Evolutionary conservation across 2,113 vertebrate genomes (phyloP), one percentile per base, ranked within the genome.

Genomic region (Carassius auratus): DNA sequence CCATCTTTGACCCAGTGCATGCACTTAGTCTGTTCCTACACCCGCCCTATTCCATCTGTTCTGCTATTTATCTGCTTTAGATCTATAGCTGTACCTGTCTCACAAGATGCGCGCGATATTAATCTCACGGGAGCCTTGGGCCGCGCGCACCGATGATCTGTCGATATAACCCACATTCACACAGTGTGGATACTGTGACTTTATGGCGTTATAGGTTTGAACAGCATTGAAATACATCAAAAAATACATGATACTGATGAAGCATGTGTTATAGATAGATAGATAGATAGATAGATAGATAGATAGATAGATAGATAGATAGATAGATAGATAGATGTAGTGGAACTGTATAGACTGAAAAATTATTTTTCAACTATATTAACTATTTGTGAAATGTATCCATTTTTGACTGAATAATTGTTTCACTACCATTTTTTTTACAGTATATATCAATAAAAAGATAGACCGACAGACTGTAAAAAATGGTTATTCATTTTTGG

Each of bases 41-140:
- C 30, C 48, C 81, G 68, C 81, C 81, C 81, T 83, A 73, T 83
- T 83, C 21, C 52, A 73, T 57, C 81, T 73, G 48, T 79, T 23
- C 33, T 33, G 55, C 36, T 61, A 55, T 57, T n/a, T 57, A 83
- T 83, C 26, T 50, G 42, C 17, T 33, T 68, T 4, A 69, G 26
- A 81, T 81, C 79, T 2, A 55, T 73, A 33, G 21, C 23, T 8
- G 8, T 83, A 42, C 33, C 81, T 83, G 81, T 73, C 33, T 73
- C 19, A 55, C 48, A 42, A 59, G 45, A 81, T 52, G 36, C 79
- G n/a, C n/a, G 50, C 19, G 68, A 71, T 61, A 61, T 73, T 83
- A 57, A 59, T 26, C 50, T 66, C 62, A 79, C 33, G 33, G 76
- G 76, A 61, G 33, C 55, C 21, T 8, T n/a, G 52, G 76, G 30